Conservation (phyloP, 2,888 invertebrate species). For the Fragum fragum region DNA sequence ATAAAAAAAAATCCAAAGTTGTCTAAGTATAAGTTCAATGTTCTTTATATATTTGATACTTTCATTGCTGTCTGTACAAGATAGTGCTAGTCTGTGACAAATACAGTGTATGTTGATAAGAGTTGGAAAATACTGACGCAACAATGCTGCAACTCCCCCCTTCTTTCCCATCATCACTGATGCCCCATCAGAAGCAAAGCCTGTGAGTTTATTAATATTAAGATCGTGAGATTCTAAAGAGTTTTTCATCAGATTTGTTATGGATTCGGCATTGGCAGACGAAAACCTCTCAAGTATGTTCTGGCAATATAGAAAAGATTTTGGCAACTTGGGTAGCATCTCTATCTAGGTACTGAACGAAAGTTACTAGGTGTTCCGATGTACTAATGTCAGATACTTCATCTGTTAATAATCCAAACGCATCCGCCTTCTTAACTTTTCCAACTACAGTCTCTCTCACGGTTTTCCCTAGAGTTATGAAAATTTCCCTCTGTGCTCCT, state of each 20-base stretch:
- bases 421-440: slow-evolving; percentile 26
- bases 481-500: slow-evolving; percentile 41
- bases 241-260: slow-evolving; percentile 28
- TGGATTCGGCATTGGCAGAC: slow-evolving; percentile 44
- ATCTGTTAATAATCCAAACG: slow-evolving; percentile 46
- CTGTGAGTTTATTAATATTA: slow-evolving; percentile 31
- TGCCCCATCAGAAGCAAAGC: slow-evolving; percentile 53
- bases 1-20: slow-evolving; percentile 62
- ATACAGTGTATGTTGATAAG: slow-evolving; percentile 63
- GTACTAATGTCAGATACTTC: slow-evolving; percentile 48
- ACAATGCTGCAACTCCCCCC: slow-evolving; percentile 45
- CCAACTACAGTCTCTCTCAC: slow-evolving; percentile 23
- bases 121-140: slow-evolving; percentile 33
- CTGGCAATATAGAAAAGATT: slow-evolving; percentile 43
- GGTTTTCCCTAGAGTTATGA: slow-evolving; percentile 29
- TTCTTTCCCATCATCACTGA: slow-evolving; percentile 55
- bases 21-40: slow-evolving; percentile 46
- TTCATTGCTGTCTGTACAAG: slow-evolving; percentile 51
- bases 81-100: slow-evolving; percentile 60
- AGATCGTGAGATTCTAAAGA: slow-evolving; percentile 11
- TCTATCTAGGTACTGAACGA: slow-evolving; percentile 34
- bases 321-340: slow-evolving; percentile 28
- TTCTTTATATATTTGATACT: slow-evolving; percentile 52
- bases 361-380: slow-evolving; percentile 47
- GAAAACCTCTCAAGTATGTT: slow-evolving; percentile 27